Conservation (phyloP, 1,140 invertebrate genomes). For the Carcinoscorpius rotundicauda region DNA sequence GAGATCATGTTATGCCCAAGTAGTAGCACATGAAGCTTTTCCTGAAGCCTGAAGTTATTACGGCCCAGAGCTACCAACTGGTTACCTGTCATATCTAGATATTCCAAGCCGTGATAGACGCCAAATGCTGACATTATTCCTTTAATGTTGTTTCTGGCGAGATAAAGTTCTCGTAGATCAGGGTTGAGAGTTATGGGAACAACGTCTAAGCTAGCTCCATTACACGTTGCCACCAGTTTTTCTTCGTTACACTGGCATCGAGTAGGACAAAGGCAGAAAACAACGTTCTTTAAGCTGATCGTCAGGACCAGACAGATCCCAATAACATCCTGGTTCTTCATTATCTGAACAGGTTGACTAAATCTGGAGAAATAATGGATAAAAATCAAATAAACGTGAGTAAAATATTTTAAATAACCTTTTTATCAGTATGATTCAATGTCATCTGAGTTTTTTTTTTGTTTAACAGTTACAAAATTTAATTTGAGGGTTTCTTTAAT, state of each 20-base stretch:
- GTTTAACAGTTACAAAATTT: too few relatives aligned
- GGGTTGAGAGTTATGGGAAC: conserved; percentile 84
- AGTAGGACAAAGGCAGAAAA: conserved; percentile 42
- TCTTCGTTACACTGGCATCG: conserved; percentile 76
- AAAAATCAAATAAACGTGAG: too few relatives aligned
- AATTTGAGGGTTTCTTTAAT: too few relatives aligned
- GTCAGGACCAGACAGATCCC: too few relatives aligned
- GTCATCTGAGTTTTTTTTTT: too few relatives aligned
- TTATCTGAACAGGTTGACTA: too few relatives aligned
- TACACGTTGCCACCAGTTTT: conserved; percentile 69
- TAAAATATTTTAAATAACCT: too few relatives aligned
- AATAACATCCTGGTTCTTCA: too few relatives aligned
- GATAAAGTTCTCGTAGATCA: conserved; percentile 63
- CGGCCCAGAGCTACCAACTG: conserved; percentile 54
- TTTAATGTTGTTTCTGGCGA: conserved; percentile 73
- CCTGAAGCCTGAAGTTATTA: conserved; percentile 59
- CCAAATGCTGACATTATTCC: conserved; percentile 71
- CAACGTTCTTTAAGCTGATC: not conserved
- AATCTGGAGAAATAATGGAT: too few relatives aligned
- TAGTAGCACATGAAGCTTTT: conserved; percentile 42
- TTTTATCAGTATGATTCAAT: too few relatives aligned
- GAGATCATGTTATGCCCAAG: conserved; percentile 21
- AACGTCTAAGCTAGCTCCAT: conserved; percentile 71
- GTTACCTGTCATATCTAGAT: conserved; percentile 70
- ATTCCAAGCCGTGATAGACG: conserved; percentile 69